Evolutionary conservation across 2,113 vertebrate genomes (phyloP).

Genomic region (Silurus asotus): DNA sequence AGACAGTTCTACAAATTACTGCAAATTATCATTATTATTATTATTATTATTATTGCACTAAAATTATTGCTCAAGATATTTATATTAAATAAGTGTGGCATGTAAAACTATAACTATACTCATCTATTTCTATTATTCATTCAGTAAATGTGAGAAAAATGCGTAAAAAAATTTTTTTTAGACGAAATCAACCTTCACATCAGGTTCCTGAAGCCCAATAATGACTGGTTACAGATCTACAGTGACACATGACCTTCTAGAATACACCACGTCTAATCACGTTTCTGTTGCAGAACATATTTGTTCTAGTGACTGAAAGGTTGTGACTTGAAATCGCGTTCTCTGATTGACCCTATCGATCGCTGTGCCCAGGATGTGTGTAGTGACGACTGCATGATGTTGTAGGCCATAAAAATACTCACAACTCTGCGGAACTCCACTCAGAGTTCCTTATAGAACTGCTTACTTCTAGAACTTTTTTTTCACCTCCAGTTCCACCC

Average conservation of each 20-base stretch:
- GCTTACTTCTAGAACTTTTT: not conserved
- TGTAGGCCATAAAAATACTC: not conserved
- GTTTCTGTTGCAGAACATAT: not conserved
- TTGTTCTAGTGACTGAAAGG: not conserved
- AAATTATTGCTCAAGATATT: no score
- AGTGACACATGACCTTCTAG: not conserved
- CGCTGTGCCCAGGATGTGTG: not conserved
- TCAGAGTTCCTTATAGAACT: slow-evolving; percentile 4
- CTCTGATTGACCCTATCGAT: not conserved
- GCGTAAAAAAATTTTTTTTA: no score
- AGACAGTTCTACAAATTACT: no score
- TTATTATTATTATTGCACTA: no score
- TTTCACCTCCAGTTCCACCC: slow-evolving; percentile 14
- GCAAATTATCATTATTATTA: no score
- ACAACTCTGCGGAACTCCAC: no score
- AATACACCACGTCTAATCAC: not conserved
- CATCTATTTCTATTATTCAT: no score
- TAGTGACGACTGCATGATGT: not conserved
- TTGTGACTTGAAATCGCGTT: not conserved
- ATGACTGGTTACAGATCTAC: not conserved
- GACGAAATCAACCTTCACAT: no score
- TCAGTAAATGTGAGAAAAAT: no score
- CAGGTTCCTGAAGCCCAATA: no score
- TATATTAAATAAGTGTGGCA: no score
- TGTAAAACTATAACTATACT: no score